Evolutionary conservation across 2,888 invertebrate species (phyloP).

Genomic region (Drosophila mayaguana): DNA sequence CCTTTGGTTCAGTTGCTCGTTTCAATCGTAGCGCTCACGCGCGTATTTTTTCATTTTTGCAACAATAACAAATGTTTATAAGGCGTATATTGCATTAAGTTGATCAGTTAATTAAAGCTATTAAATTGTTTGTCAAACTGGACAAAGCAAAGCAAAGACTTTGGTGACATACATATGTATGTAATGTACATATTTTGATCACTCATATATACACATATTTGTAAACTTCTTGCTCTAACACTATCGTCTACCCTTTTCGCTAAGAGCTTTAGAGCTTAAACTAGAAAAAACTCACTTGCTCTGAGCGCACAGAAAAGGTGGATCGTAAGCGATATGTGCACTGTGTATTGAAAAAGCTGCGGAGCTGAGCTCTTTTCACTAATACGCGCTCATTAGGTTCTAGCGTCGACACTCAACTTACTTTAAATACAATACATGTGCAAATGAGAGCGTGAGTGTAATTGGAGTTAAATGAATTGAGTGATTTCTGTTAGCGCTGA

Average conservation of each 20-base stretch:
- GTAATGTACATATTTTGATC: neutral
- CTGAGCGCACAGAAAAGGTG: neutral
- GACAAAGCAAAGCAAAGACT: too few species aligned
- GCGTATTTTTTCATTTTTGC: neutral
- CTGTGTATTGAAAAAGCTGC: neutral
- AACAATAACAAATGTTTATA: neutral
- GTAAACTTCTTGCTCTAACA: neutral
- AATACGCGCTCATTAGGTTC: neutral
- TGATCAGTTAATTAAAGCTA: neutral
- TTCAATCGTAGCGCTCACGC: neutral
- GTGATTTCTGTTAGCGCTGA: neutral
- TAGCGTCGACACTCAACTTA: neutral
- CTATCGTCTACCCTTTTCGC: neutral
- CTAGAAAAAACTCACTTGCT: neutral
- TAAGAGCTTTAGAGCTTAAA: neutral
- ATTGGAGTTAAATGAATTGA: neutral
- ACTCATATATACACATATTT: too few species aligned
- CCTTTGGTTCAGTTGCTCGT: neutral
- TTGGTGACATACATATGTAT: neutral
- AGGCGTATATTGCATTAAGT: neutral
- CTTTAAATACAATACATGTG: neutral
- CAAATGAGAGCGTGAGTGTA: neutral
- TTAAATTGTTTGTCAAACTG: too few species aligned
- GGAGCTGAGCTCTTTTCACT: neutral
- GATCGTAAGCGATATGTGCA: neutral